A percentile compares a stretch with the other conserved stretches of the same genome.
These are phyloP conservation scores for Drosophila picticornis DNA, from an alignment of 2,888 invertebrate genomes.

Conservation along the genomic window DNA sequence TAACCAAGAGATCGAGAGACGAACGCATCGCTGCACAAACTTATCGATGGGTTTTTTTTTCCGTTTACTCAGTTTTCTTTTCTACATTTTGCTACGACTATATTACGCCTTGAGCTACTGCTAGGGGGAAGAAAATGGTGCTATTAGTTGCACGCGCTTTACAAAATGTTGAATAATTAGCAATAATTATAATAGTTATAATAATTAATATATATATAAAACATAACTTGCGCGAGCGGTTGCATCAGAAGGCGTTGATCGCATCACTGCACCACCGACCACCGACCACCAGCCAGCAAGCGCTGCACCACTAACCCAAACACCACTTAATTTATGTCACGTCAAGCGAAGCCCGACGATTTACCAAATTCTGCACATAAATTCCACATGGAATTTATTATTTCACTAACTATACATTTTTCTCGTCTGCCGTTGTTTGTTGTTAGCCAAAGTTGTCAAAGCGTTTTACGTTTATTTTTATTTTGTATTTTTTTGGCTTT, in stretches of 20 bases:
- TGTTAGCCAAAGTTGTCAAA: slow-evolving; percentile 71
- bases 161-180: slow-evolving; percentile 77
- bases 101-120: slow-evolving; percentile 43
- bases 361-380: slow-evolving; percentile 73
- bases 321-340: slow-evolving; percentile 72
- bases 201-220: slow-evolving; percentile 44
- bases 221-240: slow-evolving; percentile 56
- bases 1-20: slow-evolving; percentile 20
- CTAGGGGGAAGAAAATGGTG: background rate
- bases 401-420: slow-evolving; percentile 64
- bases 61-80: slow-evolving; percentile 9
- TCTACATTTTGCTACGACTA: slow-evolving; percentile 6
- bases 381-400: slow-evolving; percentile 62
- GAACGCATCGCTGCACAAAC: slow-evolving; percentile 64
- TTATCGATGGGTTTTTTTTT: slow-evolving; percentile 42
- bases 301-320: slow-evolving; percentile 58
- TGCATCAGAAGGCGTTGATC: slow-evolving; percentile 58
- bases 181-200: slow-evolving; percentile 74
- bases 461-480: slow-evolving; percentile 40
- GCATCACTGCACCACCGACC: slow-evolving; percentile 59
- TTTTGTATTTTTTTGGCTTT: slow-evolving; percentile 19
- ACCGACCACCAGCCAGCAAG: slow-evolving; percentile 46
- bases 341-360: slow-evolving; percentile 47
- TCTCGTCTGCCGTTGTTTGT: slow-evolving; percentile 54
- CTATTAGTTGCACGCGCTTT: slow-evolving; percentile 69